Evolutionary conservation across 2,888 invertebrate genomes (phyloP).

Genomic region (Erebia ligea): DNA sequence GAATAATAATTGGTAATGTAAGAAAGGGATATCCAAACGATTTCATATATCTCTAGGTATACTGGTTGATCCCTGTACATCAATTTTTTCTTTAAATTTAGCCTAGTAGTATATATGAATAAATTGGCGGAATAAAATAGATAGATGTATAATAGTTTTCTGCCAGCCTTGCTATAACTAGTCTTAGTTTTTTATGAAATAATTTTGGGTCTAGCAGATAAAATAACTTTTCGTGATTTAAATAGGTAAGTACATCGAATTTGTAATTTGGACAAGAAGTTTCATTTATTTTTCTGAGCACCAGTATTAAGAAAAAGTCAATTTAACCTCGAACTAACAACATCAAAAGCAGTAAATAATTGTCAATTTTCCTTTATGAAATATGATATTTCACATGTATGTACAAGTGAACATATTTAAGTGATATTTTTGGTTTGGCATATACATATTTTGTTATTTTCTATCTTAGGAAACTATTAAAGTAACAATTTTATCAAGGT

Average conservation of each 20-base stretch:
- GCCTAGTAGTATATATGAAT: slow-evolving; percentile 10
- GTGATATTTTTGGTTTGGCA: slow-evolving; percentile 75
- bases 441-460: slow-evolving; percentile 77
- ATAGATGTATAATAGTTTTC: slow-evolving; percentile 23
- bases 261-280: slow-evolving; percentile 1
- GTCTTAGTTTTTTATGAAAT: slow-evolving; percentile 39
- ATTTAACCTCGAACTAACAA: slow-evolving; percentile 36
- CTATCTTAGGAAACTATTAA: slow-evolving; percentile 66
- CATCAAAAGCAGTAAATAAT: slow-evolving; percentile 34
- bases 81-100: not conserved
- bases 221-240: slow-evolving; percentile 2
- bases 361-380: slow-evolving; percentile 64
- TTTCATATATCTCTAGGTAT: not conserved
- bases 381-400: slow-evolving; percentile 69
- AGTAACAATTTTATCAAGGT: slow-evolving; percentile 64
- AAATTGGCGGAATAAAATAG: slow-evolving; percentile 30
- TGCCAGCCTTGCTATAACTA: slow-evolving; percentile 35
- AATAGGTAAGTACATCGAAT: not conserved
- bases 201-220: slow-evolving; percentile 23
- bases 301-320: slow-evolving; percentile 34
- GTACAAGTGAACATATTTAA: slow-evolving; percentile 57
- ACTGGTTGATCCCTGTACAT: slow-evolving; percentile 4
- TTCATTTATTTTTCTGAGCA: not conserved
- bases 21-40: too few relatives aligned
- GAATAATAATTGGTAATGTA: too few relatives aligned